phyloP scores from a whole-genome alignment of 2,797 vertebrate species.

The Dryobates pubescens region DNA sequence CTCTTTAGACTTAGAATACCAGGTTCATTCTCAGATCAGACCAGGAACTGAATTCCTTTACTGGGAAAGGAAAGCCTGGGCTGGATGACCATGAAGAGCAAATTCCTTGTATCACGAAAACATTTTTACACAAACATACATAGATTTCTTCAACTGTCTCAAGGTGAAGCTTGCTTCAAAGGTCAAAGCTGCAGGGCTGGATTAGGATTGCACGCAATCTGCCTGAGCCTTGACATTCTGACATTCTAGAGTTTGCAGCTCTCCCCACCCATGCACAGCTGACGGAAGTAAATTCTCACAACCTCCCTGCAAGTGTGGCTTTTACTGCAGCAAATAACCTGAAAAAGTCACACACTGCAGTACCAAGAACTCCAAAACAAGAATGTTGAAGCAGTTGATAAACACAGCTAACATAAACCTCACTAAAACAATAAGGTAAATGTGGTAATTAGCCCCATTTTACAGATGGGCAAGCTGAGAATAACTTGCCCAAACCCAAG shows the following conservation, averaged over 20 bases:
- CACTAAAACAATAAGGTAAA: not conserved
- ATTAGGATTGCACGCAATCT: slow-evolving; percentile 70
- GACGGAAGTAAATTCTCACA: not conserved
- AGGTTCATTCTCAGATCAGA: not conserved
- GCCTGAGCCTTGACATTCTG: slow-evolving; percentile 18
- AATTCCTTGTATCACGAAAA: slow-evolving; percentile 5
- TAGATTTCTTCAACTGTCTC: slow-evolving; percentile 36
- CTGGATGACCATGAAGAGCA: slow-evolving; percentile 4
- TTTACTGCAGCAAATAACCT: not conserved
- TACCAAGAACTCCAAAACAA: not conserved
- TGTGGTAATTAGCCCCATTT: slow-evolving; percentile 38
- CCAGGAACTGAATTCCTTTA: not conserved
- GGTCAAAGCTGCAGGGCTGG: slow-evolving; percentile 70
- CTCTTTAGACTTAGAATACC: not conserved
- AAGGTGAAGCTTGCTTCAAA: slow-evolving; percentile 57
- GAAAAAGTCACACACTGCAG: not conserved
- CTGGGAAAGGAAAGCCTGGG: slow-evolving; percentile 13
- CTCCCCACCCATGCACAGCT: not conserved
- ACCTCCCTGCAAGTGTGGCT: not conserved
- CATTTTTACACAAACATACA: not conserved
- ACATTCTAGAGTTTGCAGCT: slow-evolving; percentile 42
- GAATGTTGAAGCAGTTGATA: slow-evolving; percentile 10
- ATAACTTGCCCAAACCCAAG: not conserved
- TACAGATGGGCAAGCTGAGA: slow-evolving; percentile 29
- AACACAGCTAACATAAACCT: not conserved